Evolutionary conservation across 2,888 invertebrate species (phyloP).

Genomic region (Tanytarsus gracilentus): DNA sequence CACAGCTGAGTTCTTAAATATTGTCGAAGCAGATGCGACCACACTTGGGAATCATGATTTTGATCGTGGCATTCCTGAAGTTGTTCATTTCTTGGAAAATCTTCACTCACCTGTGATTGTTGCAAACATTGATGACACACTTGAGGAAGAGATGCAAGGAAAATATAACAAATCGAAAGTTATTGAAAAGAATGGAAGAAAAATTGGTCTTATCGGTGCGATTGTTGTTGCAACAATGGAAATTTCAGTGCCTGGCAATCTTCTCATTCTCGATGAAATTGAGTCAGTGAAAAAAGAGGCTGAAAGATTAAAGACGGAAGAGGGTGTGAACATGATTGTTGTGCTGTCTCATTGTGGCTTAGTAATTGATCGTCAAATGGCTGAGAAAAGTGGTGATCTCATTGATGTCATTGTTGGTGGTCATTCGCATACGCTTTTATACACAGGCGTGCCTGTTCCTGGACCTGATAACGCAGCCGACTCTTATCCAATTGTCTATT

Average conservation of each 20-base stretch:
- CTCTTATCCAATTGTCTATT: conserved; percentile 62
- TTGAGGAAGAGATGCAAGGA: conserved; percentile 56
- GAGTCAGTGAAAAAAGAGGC: conserved; percentile 59
- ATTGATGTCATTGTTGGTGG: conserved; percentile 80
- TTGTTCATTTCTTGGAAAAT: conserved; percentile 59
- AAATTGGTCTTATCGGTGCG: conserved; percentile 73
- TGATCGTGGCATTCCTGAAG: conserved; percentile 62
- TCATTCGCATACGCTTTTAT: conserved; percentile 73
- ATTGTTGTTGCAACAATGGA: conserved; percentile 58
- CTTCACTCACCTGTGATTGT: conserved; percentile 60
- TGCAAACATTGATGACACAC: conserved; percentile 62
- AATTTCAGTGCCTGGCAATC: conserved; percentile 54
- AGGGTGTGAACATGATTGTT: conserved; percentile 67
- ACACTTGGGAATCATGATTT: conserved; percentile 83
- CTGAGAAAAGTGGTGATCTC: conserved; percentile 52
- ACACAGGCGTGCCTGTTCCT: conserved; percentile 47
- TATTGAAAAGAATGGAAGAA: conserved; percentile 51
- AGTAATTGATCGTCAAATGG: conserved; percentile 57
- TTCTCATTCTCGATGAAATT: conserved; percentile 62
- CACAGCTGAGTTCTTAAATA: conserved; percentile 65
- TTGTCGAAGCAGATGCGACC: conserved; percentile 68
- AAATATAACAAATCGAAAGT: conserved; percentile 56
- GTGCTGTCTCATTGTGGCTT: conserved; percentile 77
- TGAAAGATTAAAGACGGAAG: conserved; percentile 47
- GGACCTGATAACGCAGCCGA: conserved; percentile 51